Base-by-base conservation (phyloP, 2,888 invertebrate genomes). In the Periphyllus acericola region DNA sequence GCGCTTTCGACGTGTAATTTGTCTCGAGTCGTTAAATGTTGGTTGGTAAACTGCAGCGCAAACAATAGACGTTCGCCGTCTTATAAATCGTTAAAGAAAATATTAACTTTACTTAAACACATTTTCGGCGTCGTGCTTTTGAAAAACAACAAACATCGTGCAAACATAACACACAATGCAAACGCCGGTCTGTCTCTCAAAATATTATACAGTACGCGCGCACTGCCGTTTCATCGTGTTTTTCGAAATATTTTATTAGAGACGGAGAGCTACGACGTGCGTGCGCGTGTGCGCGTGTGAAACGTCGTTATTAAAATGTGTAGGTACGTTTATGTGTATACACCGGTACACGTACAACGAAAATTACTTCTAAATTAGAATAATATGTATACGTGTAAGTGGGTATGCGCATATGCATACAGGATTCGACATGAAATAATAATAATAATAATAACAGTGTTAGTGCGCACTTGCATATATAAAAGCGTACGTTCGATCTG, bases 21-120 rank as follows among this genome's bases (percentile, higher is more conserved):
- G 81, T 81, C 11, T 81, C 68, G 81, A 81, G 66, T 81, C 81
- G 81, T 81, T 81, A 40, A 68, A 81, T 81, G 25, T 36, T 25
- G 4, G 6, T 34, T 8, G 46, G 46, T 46, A 46, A 46, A 46
- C 46, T 46, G 46, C 46, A 46, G 46, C 25, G 60, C 60, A 60
- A 60, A 60, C 60, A 60, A 60, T 21, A 60, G 60, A 60, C 21
- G 60, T 25, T 21, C 60, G 6, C 21, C 21, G 60, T 60, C 1
- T 60, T 60, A 60, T 25, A 60, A 21, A 60, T 60, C 60, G 60
- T 60, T 25, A 60, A 60, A 60, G 21, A 25, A 60, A 60, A 60
- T 4, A 3, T 25, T 21, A 60, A 60, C 60, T 21, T 60, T 60
- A 25, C 60, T 60, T 60, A 6, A 21, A 25, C 25, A 60, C 25